Evolutionary conservation across 2,797 vertebrate genomes (phyloP), one percentile per base, ranked within the genome.

Genomic region (Fratercula arctica): DNA sequence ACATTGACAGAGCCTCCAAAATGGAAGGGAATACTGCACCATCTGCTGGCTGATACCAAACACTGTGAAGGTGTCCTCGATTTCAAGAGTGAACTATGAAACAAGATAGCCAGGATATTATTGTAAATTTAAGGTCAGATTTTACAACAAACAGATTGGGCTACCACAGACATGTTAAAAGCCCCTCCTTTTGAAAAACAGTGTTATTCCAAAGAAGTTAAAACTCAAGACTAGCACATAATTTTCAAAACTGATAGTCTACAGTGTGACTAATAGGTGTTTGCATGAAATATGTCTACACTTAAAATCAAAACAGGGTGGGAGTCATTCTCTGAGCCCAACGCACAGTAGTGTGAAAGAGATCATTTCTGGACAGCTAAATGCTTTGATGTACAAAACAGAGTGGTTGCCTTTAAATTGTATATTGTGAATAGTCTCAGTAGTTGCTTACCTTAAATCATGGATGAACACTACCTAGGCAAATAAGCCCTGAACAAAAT

Each of bases 1-100:
- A 67, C 28, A 57, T 8, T 53, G 50, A 64, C 24, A 88, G n/a
- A 89, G 57, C 19, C 51, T 85, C 90, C 85, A 78, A 79, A 82
- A 96, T 48, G 63, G 74, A 89, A 97, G 80, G 92, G 88, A 94
- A 89, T 41, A 89, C 88, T 95, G 90, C 93, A 96, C 96, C 95
- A 96, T 82, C 96, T 97, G 88, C 92, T 96, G 92, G 88, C 60
- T 96, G 59, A 90, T 50, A 76, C 28, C 89, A 93, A 90, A 92
- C 35, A 79, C 60, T 69, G 43, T 78, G 88, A 61, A 82, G 59
- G 28, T 67, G 13, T 37, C 61, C 59, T 61, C 41, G 53, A 4
- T 69, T 76, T 72, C 70, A 76, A 51, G 25, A 59, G 3, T 1
- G 28, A 84, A 88, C 43, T 84, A 51, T 5, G 18, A 66, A 93